Evolutionary conservation across 2,888 invertebrate species (phyloP).

Genomic region (Ischnus inquisitorius): DNA sequence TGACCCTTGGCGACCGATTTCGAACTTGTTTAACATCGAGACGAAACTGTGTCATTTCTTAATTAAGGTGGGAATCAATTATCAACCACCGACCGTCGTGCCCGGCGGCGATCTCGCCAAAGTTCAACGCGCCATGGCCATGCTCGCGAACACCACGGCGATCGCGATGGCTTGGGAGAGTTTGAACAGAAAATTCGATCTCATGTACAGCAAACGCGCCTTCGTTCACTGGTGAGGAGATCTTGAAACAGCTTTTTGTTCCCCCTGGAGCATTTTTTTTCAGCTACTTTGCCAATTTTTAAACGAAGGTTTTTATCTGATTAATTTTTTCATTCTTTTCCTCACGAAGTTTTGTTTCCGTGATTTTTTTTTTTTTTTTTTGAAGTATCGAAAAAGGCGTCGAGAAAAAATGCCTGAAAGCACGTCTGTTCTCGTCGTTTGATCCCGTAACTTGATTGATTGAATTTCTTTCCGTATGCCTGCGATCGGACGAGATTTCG

Average conservation of each 20-base stretch:
- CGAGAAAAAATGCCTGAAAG: too few relatives aligned
- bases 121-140: conserved; percentile 88
- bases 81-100: conserved; percentile 82
- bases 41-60: not conserved
- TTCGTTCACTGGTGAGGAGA: conserved; percentile 88
- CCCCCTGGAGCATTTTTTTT: too few relatives aligned
- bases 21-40: not conserved
- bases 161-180: conserved; percentile 89
- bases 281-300: too few relatives aligned
- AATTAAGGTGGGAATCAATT: conserved; percentile 84
- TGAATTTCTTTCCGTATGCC: too few relatives aligned
- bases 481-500: too few relatives aligned
- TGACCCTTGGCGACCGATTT: not conserved
- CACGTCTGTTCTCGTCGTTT: too few relatives aligned
- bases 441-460: too few relatives aligned
- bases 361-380: conserved; percentile 8
- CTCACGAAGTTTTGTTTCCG: too few relatives aligned
- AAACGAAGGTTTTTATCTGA: too few relatives aligned
- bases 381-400: too few relatives aligned
- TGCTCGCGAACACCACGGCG: conserved; percentile 85
- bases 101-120: conserved; percentile 86
- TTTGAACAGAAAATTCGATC: conserved; percentile 88
- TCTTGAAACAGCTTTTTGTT: not conserved
- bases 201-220: conserved; percentile 88
- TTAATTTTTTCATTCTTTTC: too few relatives aligned